Percentiles rank a stretch among this genome's conserved stretches.
Conservation (phyloP, 2,113 vertebrate species). For the human (Homo sapiens) region GRCh38 chr2:103351001-103351500, state of each 20-base stretch:
- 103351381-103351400: background rate
- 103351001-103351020: background rate
- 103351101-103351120: background rate
- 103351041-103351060: background rate
- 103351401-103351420: background rate
- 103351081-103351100: background rate
- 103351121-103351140: background rate
- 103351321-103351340: background rate
- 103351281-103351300: background rate
- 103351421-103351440: background rate
- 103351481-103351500: background rate
- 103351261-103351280: background rate
- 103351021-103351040: background rate
- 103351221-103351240: background rate
- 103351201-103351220: background rate
- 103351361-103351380: background rate
- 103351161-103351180: background rate
- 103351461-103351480: background rate
- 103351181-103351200: background rate
- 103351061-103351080: background rate
- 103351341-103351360: fast-evolving
- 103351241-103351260: background rate
- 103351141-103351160: background rate
- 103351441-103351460: background rate
- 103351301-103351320: background rate